A percentile compares a stretch with the other conserved stretches of the same genome.
phyloP scores from a whole-genome alignment of 2,797 vertebrate species.

The Bradypodion pumilum region DNA sequence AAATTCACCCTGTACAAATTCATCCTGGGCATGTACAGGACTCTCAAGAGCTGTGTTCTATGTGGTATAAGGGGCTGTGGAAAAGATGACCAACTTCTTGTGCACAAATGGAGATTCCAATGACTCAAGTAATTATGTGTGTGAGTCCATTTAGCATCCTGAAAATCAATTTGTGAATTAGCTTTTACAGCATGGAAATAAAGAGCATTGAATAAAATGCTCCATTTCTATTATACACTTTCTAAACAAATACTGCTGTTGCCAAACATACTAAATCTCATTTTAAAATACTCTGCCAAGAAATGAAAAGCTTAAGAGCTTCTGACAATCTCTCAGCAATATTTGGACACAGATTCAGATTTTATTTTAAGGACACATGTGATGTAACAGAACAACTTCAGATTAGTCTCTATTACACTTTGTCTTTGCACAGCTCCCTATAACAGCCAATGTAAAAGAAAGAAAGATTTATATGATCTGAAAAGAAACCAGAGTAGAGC shows the following conservation, averaged over 20 bases:
- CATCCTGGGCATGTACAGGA: no score
- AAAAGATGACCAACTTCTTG: neutral
- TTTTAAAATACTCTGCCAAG: neutral
- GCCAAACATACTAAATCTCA: neutral
- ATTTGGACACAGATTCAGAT: neutral
- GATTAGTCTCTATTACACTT: neutral
- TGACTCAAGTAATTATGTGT: neutral
- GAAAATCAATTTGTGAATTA: neutral
- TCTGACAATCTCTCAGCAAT: neutral
- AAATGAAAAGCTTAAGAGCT: neutral
- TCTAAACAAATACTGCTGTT: neutral
- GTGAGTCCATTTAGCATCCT: neutral
- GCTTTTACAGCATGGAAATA: neutral
- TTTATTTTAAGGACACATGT: neutral
- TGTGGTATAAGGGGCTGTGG: neutral
- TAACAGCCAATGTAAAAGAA: neutral
- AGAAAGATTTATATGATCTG: no score
- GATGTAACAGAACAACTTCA: neutral
- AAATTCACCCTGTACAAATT: no score
- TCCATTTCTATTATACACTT: neutral
- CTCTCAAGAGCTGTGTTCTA: neutral
- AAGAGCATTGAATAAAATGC: neutral
- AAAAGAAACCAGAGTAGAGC: no score
- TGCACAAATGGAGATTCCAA: neutral
- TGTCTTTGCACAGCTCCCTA: neutral